Percentiles rank a stretch among this genome's conserved stretches.
These are phyloP conservation scores for Porites rus DNA, from an alignment of 92 coral and sea anemone genomes.

Conservation along the genomic window DNA sequence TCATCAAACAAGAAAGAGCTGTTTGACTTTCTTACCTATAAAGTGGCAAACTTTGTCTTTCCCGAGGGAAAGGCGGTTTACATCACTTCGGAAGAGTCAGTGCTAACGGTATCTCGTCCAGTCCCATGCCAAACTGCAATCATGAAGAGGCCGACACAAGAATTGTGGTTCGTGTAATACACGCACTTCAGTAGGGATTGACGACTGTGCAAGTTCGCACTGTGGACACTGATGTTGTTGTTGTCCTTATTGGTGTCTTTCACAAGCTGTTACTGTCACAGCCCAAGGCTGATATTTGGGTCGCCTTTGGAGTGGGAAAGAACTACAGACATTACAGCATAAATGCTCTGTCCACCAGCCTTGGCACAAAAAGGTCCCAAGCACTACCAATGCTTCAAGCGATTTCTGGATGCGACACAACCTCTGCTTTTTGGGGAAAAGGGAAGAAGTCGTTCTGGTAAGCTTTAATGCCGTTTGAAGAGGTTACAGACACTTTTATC, in stretches of 20 bases:
- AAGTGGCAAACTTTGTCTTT: constrained; percentile 14
- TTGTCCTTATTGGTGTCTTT: constrained; percentile 16
- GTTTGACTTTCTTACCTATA: constrained; percentile 12
- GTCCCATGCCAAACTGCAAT: constrained; percentile 37
- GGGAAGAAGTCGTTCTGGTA: constrained; percentile 31
- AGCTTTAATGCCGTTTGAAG: constrained; percentile 6
- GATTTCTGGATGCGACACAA: constrained; percentile 31
- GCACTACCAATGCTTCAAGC: constrained; percentile 19
- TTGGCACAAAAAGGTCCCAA: neutral
- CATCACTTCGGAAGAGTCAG: constrained; percentile 6
- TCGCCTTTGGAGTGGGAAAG: constrained; percentile 35
- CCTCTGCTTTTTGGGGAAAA: constrained; percentile 13
- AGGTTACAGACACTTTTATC: neutral
- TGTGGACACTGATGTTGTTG: constrained; percentile 47
- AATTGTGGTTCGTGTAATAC: constrained; percentile 22
- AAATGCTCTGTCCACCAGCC: neutral
- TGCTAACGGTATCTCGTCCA: no score
- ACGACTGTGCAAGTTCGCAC: constrained; percentile 28
- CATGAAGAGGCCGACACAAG: constrained; percentile 67
- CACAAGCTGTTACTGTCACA: neutral
- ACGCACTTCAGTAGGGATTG: neutral
- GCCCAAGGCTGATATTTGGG: neutral
- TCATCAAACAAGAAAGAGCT: constrained; percentile 38
- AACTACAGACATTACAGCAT: neutral
- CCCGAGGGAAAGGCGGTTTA: constrained; percentile 3